Base-by-base conservation (phyloP, 2,113 vertebrate genomes). In the Todiramphus saurophagus region DNA sequence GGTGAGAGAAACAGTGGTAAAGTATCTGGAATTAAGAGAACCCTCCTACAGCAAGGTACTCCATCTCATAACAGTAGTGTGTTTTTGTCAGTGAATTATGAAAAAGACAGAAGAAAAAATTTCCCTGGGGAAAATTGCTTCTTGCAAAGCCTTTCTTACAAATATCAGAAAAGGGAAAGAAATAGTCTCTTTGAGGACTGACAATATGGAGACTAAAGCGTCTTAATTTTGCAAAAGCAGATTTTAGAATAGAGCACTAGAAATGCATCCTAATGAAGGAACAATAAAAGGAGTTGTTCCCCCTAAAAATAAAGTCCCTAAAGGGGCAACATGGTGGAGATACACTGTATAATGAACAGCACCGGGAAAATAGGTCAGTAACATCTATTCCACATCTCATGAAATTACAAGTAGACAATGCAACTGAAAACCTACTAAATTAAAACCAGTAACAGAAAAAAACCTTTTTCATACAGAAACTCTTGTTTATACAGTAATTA, bases 291-390 rank as follows among this genome's bases (percentile, higher is more conserved):
- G 30, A 86, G 19, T 21, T 84, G 24, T 10, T 91, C 8, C 14
- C 4, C 5, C 16, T 41, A 93, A 94, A 94, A 81, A 77, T 30
- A 13, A 87, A 88, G 35, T 68, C 73, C 33, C 67, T 53, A 17
- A 90, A 88, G 60, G 77, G 31, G 21, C 33, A 93, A 79, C 28
- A n/a, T 16, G 7, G 58, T 87, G 89, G n/a, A 92, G 50, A 58
- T 51, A 78, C 7, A 69, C 28, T 83, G 12, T 28, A 48, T 43
- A 75, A 86, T 28, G 25, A 96, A 84, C 17, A 72, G 31, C 50
- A 70, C 14, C 68, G 48, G 70, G 9, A 83, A 93, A 93, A 66
- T 79, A 92, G 77, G 89, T 92, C 95, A 96, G 73, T 50, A 87
- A 56, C 39, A 76, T 18, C 53, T 83, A 69, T 58, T 93, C 80